Evolutionary conservation across 2,888 invertebrate genomes (phyloP), one percentile per base, ranked within the genome.

Genomic region (Acleris sparsana): DNA sequence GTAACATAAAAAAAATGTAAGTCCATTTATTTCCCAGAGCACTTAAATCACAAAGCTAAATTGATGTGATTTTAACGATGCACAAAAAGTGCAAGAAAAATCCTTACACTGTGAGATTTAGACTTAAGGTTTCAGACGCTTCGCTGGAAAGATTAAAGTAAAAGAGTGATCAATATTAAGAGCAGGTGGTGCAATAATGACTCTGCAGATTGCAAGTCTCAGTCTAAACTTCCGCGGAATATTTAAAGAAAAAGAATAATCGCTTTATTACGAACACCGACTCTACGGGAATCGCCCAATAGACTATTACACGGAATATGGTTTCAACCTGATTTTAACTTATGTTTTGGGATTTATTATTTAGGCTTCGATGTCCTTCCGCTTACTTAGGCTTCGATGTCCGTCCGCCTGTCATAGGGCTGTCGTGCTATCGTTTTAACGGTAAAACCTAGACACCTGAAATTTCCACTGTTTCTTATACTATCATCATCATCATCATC

Each of bases 91-190:
- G 9, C 7, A 6, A 39, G 53, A 1, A 13, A 13, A 39, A 39
- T 11, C 7, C 17, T 53, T 53, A 53, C 4, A 33, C 53, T 33
- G 13, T 17, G 29, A 29, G 53, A 53, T 53, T 53, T 39, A 53
- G 33, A 18, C 39, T 18, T 13, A 5, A 53, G 33, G 33, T 53
- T 53, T 33, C 3, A 53, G 18, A 53, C 18, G 16, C 46, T 16
- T 46, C 17, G 17, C 53, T 53, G 13, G 29, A 46, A 29, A 25
- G 52, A 63, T 63, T 63, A 52, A 58, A 52, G 22, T 53, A 17
- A 58, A 58, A 16, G 33, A 63, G 48, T 17, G 5, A 25, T 53
- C 48, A 9, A 39, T 33, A 49, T 48, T 56, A 48, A 16, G 22
- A 48, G 46, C 53, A 46, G 52, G 33, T 48, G 58, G 20, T 58